These are phyloP conservation scores for Steinernema scapterisci DNA, from an alignment of 2,888 invertebrate species.

Conservation along the genomic window DNA sequence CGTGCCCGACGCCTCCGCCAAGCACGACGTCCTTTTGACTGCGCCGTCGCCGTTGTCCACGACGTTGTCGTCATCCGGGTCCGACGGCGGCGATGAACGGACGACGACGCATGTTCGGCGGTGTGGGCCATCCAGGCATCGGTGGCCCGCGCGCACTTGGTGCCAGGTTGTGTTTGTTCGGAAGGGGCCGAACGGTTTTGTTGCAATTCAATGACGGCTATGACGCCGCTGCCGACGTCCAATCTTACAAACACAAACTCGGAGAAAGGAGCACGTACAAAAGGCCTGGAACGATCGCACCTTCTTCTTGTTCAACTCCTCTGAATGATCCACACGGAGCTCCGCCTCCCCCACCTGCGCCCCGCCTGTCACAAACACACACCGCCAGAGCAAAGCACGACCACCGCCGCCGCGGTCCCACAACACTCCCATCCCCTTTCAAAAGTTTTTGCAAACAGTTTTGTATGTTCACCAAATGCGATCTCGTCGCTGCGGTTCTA, in stretches of 20 bases:
- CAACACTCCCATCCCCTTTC: background rate
- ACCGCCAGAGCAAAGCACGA: background rate
- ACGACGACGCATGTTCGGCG: conserved; percentile 2
- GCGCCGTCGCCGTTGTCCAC: conserved; percentile 8
- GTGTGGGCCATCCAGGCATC: conserved; percentile 11
- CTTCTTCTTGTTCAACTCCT: background rate
- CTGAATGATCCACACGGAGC: background rate
- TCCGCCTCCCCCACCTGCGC: conserved; percentile 26
- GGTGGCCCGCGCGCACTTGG: conserved; percentile 26
- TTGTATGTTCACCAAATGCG: too few relatives aligned
- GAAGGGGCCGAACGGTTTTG: conserved; percentile 22
- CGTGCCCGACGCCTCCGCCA: conserved; percentile 12
- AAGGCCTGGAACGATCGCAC: background rate
- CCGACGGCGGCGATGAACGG: background rate
- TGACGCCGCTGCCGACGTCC: background rate
- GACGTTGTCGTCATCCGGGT: background rate
- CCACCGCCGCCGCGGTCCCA: background rate
- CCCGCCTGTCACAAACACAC: conserved; percentile 6
- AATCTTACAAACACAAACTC: background rate
- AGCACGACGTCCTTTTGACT: conserved; percentile 25
- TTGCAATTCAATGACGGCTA: conserved; percentile 1
- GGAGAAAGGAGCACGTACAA: conserved; percentile 2
- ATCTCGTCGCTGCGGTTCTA: background rate
- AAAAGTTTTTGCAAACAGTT: background rate
- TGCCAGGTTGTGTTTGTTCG: conserved; percentile 31